Base-by-base conservation (phyloP, 2,888 invertebrate genomes). In the Amphipyra tragopoginis region DNA sequence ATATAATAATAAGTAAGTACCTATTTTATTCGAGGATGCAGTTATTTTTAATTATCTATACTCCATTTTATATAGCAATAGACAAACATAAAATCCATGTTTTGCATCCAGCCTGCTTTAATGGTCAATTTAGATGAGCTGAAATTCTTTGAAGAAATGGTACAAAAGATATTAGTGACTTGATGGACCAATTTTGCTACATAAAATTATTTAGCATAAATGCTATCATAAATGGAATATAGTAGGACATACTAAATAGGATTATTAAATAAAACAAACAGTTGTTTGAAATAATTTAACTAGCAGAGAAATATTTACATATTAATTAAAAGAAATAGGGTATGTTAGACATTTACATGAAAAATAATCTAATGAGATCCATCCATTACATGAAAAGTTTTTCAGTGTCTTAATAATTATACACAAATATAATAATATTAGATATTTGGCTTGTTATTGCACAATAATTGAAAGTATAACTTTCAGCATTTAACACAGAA, bases 311-410 rank as follows among this genome's bases (percentile, higher is more conserved):
- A 53, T 72, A 72, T 75, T 66, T 79, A 79, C 77, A 79, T 11
- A 49, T 55, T 14, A 48, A 49, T 26, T 49, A 67, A 54, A 21
- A 29, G 4, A 44, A 5, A 1, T 40, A 14, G 9, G 48, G 40
- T 64, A 69, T 66, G 52, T 70, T 64, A 60, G 48, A 63, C 50
- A 72, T 57, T 62, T 47, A 67, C 53, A 61, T 26, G 8, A 59
- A 49, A 54, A 65, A 33, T 65, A 60, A 58, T 29, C 38, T 56
- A 55, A 43, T 59, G 65, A 72, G 70, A 64, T 68, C 70, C 58
- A 54, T 72, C 68, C 73, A 73, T 73, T 73, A 73, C 65, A 72
- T 73, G 69, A 72, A 72, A 71, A 63, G 45, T 68, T 40, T 29
- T 50, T 72, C 40, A 59, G 61, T 67, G 62, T 21, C 58, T 59